phyloP scores from a whole-genome alignment of 2,113 vertebrate genomes.

The Sorex araneus region DNA sequence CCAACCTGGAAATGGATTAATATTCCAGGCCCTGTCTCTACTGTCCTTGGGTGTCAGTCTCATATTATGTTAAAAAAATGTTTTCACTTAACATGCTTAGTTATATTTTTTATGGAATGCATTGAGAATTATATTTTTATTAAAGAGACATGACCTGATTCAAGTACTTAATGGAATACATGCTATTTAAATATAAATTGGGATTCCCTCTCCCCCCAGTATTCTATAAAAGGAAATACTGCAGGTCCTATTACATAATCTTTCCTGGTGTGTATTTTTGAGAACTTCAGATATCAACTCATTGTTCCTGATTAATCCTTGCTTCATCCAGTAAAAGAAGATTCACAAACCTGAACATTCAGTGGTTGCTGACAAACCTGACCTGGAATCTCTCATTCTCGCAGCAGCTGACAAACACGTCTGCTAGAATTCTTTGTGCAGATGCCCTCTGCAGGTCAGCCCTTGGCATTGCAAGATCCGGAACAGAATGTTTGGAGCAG shows the following conservation, averaged over 20 bases:
- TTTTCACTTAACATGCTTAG: not conserved
- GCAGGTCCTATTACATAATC: not conserved
- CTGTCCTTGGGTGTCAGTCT: too few species aligned
- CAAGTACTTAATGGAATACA: not conserved
- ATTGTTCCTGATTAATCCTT: not conserved
- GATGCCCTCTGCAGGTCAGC: not conserved
- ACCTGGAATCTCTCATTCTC: not conserved
- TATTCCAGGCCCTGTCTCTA: too few species aligned
- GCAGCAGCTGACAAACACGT: not conserved
- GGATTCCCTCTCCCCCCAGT: not conserved
- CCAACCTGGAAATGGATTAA: too few species aligned
- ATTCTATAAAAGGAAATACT: not conserved
- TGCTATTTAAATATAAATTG: not conserved
- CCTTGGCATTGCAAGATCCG: not conserved
- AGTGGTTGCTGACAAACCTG: not conserved
- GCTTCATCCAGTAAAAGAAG: not conserved
- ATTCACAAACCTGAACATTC: not conserved
- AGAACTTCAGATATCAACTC: not conserved
- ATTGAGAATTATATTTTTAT: constrained; percentile 8
- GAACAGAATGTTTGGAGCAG: not conserved
- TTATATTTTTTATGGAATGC: not conserved
- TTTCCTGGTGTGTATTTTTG: not conserved
- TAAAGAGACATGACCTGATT: not conserved
- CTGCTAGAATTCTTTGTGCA: not conserved
- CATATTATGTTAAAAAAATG: not conserved